A percentile compares a stretch with the other conserved stretches of the same genome.
Conservation (phyloP, 2,113 vertebrate species). For the Cottus gobio region DNA sequence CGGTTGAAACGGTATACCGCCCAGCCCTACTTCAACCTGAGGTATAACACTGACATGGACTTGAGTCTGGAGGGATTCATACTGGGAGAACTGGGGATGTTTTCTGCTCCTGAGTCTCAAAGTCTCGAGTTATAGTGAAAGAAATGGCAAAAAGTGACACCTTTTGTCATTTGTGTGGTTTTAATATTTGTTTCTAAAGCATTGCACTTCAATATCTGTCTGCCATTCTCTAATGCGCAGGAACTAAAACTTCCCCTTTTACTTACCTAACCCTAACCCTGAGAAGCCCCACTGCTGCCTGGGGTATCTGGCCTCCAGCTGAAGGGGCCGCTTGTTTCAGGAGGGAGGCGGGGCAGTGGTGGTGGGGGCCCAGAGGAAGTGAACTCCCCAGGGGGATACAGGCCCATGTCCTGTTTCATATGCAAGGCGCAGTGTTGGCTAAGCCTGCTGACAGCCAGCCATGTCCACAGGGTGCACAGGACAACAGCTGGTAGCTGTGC, state of each 20-base stretch:
- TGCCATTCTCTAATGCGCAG: slow-evolving; percentile 29
- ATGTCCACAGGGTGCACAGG: slow-evolving; percentile 74
- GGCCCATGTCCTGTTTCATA: slow-evolving; percentile 88
- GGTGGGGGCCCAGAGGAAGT: slow-evolving; percentile 86
- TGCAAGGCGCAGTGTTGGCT: slow-evolving; percentile 80
- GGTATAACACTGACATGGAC: no score
- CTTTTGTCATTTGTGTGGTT: not conserved
- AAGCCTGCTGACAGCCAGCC: slow-evolving; percentile 80
- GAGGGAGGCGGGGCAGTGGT: slow-evolving; percentile 65
- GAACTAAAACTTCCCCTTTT: slow-evolving; percentile 63
- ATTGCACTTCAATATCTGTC: slow-evolving; percentile 18
- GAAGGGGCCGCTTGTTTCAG: slow-evolving; percentile 87
- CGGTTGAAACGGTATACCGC: no score
- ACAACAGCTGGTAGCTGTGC: slow-evolving; percentile 84
- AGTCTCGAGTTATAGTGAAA: no score
- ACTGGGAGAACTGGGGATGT: no score
- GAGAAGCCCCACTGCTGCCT: slow-evolving; percentile 75
- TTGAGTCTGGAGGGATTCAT: no score
- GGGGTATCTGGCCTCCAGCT: slow-evolving; percentile 87
- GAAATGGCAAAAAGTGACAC: not conserved
- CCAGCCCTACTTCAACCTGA: no score
- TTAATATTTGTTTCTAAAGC: not conserved
- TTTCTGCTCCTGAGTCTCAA: no score
- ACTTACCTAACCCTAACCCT: slow-evolving; percentile 42
- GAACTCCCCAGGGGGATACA: slow-evolving; percentile 86